Evolutionary conservation across 2,113 vertebrate genomes (phyloP).

Genomic region (Odontophorus gujanensis): DNA sequence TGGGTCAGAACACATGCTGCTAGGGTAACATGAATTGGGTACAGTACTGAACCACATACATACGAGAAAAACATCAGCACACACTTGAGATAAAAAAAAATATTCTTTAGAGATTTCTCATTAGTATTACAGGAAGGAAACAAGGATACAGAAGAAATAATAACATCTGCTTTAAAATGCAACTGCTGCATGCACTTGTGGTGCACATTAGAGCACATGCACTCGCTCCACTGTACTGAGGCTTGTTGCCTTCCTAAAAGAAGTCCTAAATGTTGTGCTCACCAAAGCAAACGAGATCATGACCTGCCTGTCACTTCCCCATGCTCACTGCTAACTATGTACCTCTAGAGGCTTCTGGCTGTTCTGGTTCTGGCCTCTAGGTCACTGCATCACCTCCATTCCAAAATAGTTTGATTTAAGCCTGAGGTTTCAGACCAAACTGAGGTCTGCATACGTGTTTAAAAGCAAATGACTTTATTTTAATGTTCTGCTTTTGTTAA

Average conservation of each 20-base stretch:
- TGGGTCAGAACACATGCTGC: neutral
- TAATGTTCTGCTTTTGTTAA: neutral
- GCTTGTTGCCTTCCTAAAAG: neutral
- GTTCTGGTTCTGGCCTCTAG: neutral
- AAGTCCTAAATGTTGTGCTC: neutral
- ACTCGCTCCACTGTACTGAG: neutral
- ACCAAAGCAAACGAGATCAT: neutral
- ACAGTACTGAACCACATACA: neutral
- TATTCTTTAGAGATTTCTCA: constrained; percentile 2
- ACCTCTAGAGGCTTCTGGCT: neutral
- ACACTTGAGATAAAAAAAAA: neutral
- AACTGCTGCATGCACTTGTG: neutral
- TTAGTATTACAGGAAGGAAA: constrained; percentile 26
- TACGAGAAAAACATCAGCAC: neutral
- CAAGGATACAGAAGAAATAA: neutral
- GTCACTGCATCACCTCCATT: neutral
- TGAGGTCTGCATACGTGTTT: neutral
- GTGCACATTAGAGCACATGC: neutral
- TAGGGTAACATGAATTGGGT: neutral
- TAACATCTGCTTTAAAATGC: neutral
- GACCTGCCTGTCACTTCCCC: neutral
- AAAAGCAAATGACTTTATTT: neutral
- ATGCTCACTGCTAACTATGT: neutral
- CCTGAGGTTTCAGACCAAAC: neutral
- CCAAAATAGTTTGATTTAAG: neutral